phyloP scores from a whole-genome alignment of 2,888 invertebrate species.

The Agrochola macilenta region DNA sequence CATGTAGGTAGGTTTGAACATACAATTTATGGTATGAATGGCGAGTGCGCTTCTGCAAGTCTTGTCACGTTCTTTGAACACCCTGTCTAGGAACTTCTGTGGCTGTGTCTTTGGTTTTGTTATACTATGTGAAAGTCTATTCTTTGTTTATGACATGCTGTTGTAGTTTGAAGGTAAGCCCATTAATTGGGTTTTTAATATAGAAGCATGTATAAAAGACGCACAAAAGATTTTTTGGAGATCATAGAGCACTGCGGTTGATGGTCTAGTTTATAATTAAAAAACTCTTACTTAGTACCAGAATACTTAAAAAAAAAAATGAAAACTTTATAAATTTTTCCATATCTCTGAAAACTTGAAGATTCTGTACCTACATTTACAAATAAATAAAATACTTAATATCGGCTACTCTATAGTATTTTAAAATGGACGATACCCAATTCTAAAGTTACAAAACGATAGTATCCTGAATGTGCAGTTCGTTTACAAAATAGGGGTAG shows the following conservation, averaged over 20 bases:
- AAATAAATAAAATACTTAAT: background rate
- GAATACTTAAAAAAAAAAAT: background rate
- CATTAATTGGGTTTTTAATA: background rate
- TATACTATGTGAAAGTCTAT: background rate
- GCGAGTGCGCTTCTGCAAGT: constrained; percentile 21
- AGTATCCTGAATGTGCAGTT: constrained; percentile 2
- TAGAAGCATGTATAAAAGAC: background rate
- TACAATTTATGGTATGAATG: constrained; percentile 25
- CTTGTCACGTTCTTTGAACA: constrained; percentile 29
- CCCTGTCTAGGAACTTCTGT: constrained; percentile 12
- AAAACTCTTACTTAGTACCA: background rate
- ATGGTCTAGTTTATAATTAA: background rate
- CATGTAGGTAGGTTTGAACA: background rate
- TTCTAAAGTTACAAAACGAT: constrained; percentile 7
- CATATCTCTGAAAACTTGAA: background rate
- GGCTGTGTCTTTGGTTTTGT: constrained; percentile 8
- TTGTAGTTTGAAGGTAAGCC: background rate
- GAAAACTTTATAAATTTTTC: background rate
- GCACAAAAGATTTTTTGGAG: no score
- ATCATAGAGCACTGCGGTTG: no score
- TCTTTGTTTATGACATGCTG: background rate
- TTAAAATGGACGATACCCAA: background rate
- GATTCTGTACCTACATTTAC: background rate
- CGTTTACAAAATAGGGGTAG: background rate
- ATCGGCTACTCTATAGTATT: background rate